phyloP scores from a whole-genome alignment of 2,113 vertebrate genomes.

The Nothobranchius furzeri region DNA sequence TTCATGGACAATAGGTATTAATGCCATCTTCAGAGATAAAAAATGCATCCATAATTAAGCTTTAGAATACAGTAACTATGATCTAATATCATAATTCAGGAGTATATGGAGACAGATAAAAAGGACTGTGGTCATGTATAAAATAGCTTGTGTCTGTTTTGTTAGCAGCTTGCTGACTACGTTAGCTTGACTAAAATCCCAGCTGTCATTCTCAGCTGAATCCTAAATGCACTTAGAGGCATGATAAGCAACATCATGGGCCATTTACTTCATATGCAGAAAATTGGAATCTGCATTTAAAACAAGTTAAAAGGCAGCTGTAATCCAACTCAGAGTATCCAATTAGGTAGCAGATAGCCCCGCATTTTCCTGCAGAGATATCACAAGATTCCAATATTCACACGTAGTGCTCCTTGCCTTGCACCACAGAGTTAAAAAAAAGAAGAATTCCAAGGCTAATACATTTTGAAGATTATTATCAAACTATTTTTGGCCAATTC shows the following conservation, averaged over 20 bases:
- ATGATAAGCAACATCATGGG: constrained; percentile 56
- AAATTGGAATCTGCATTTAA: constrained; percentile 65
- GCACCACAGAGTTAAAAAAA: constrained; percentile 53
- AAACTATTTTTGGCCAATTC: constrained; percentile 36
- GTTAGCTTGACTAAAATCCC: constrained; percentile 46
- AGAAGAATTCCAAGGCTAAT: constrained; percentile 47
- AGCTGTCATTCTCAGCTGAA: constrained; percentile 58
- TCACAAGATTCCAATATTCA: constrained; percentile 47
- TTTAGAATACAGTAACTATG: constrained; percentile 17
- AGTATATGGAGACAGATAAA: constrained; percentile 17
- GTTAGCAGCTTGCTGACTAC: constrained; percentile 35
- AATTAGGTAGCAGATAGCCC: constrained; percentile 55
- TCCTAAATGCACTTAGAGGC: constrained; percentile 53
- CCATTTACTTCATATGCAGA: constrained; percentile 61
- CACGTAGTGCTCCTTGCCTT: constrained; percentile 51
- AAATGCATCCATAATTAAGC: no score
- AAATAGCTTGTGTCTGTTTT: constrained; percentile 4
- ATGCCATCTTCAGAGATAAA: no score
- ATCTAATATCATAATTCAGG: constrained; percentile 12
- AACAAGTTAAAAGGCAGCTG: constrained; percentile 63
- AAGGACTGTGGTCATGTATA: constrained; percentile 1
- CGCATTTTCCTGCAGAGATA: constrained; percentile 65
- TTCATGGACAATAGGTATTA: no score
- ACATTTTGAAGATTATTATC: constrained; percentile 41
- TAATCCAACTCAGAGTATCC: constrained; percentile 53